Evolutionary conservation across 2,888 invertebrate species (phyloP).

Genomic region (Apodemia duryi): DNA sequence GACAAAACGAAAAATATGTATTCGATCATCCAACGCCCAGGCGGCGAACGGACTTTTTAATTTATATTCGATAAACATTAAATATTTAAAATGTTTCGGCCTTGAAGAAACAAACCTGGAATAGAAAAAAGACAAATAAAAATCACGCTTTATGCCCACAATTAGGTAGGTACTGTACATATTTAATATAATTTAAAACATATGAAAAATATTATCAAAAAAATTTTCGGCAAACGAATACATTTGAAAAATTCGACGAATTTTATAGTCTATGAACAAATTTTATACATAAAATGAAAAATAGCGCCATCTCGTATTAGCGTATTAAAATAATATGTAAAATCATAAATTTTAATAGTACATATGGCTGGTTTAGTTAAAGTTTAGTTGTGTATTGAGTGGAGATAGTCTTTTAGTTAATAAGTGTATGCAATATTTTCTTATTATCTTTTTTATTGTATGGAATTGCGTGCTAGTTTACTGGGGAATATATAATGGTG

Average conservation of each 20-base stretch:
- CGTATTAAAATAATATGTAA: too few species aligned
- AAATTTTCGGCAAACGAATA: too few species aligned
- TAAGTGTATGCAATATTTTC: constrained; percentile 18
- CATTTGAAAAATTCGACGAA: too few species aligned
- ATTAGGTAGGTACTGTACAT: too few species aligned
- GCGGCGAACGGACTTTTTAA: neutral
- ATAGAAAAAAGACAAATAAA: too few species aligned
- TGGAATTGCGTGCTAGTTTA: constrained; percentile 10
- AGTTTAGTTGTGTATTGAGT: constrained; percentile 17
- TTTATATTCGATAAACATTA: neutral
- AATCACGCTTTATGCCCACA: too few species aligned
- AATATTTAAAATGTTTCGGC: neutral
- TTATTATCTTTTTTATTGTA: constrained; percentile 5
- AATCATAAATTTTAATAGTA: constrained; percentile 15
- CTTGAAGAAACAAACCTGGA: neutral
- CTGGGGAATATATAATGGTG: constrained; percentile 6
- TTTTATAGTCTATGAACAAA: too few species aligned
- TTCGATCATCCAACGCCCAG: neutral
- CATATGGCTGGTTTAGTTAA: constrained; percentile 18
- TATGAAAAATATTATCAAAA: too few species aligned
- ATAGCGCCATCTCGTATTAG: constrained; percentile 19
- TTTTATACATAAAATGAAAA: constrained; percentile 1
- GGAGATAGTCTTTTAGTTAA: constrained; percentile 19
- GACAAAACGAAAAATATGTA: constrained; percentile 4
- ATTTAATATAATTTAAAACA: too few species aligned